Evolutionary conservation across 37 sponge, comb jelly and placozoan genomes (phyloP).

Genomic region (Mnemiopsis leidyi): DNA sequence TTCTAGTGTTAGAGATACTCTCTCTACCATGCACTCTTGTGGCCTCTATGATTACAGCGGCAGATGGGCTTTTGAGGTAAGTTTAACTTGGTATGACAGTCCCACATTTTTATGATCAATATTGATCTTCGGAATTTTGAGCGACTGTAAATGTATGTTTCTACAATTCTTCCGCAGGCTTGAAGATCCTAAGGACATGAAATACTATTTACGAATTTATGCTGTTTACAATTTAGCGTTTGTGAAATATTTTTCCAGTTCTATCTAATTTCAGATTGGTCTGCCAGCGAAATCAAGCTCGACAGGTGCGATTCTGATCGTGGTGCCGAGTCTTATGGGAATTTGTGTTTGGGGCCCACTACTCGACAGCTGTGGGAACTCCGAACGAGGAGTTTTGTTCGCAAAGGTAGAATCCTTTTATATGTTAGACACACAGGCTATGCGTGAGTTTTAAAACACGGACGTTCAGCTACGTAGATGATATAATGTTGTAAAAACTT

Average conservation of each 20-base stretch:
- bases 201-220: too few species aligned
- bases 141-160: too few species aligned
- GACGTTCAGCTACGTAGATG: too few species aligned
- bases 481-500: too few species aligned
- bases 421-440: too few species aligned
- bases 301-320: constrained; percentile 78
- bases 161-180: too few species aligned
- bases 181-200: too few species aligned
- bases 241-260: too few species aligned
- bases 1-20: constrained; percentile 71
- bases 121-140: too few species aligned
- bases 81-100: constrained; percentile 8
- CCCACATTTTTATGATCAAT: background rate
- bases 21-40: constrained; percentile 85
- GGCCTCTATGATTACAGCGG: constrained; percentile 88
- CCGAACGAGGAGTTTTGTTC: constrained; percentile 76
- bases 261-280: constrained; percentile 10
- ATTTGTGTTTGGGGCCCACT: constrained; percentile 79
- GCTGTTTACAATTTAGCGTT: too few species aligned
- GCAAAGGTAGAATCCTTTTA: constrained; percentile 55
- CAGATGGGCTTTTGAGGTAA: constrained; percentile 77
- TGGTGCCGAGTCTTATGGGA: constrained; percentile 84
- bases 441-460: too few species aligned
- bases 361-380: constrained; percentile 76
- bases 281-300: constrained; percentile 67